phyloP scores from a whole-genome alignment of 2,113 vertebrate species.

The Myiopsitta monachus region DNA sequence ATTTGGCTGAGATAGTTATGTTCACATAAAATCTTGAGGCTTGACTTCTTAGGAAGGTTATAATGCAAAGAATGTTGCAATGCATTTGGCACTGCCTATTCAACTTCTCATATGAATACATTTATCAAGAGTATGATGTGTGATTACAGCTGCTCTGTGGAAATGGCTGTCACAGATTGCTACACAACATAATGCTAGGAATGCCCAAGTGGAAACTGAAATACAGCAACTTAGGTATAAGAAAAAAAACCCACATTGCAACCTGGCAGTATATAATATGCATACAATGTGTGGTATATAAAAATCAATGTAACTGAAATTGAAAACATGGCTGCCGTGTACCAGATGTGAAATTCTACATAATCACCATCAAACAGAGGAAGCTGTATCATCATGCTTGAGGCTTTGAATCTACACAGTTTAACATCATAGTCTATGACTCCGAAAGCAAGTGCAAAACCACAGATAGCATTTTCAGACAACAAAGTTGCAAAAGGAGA shows the following conservation, averaged over 20 bases:
- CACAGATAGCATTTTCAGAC: background rate
- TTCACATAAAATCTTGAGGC: background rate
- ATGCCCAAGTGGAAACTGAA: background rate
- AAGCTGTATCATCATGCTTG: background rate
- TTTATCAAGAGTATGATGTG: background rate
- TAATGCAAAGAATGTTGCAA: background rate
- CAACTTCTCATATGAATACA: background rate
- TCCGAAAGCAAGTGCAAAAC: background rate
- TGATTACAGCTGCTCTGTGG: background rate
- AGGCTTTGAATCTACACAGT: background rate
- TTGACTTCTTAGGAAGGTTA: background rate
- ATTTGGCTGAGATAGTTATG: background rate
- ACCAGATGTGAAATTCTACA: background rate
- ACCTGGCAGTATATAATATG: background rate
- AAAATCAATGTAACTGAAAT: background rate
- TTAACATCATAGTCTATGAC: background rate
- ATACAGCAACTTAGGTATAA: background rate
- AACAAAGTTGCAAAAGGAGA: background rate
- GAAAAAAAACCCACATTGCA: background rate
- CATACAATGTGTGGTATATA: background rate
- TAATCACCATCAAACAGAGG: background rate
- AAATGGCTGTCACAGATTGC: background rate
- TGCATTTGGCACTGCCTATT: background rate
- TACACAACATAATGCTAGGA: background rate
- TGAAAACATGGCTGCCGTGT: background rate